Conservation (phyloP, 1,140 invertebrate genomes). For the Drosophila aff. region DNA sequence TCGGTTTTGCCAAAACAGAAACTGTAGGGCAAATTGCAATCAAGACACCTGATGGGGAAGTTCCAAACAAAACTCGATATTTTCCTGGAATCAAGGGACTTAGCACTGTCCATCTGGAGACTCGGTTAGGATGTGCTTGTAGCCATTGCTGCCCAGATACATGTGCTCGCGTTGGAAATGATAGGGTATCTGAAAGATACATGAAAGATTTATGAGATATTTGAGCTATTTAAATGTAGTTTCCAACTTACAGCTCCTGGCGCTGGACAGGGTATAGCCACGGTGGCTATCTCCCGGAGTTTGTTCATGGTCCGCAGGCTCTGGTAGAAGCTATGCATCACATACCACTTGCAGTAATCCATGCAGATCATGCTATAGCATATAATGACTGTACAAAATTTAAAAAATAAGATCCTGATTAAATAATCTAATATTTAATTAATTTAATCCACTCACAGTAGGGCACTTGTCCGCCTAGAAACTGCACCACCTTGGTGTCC, state of each 20-base stretch:
- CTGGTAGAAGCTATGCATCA: conserved; percentile 80
- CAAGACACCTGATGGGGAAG: conserved; percentile 41
- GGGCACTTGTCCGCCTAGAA: conserved; percentile 66
- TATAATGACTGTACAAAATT: conserved; percentile 61
- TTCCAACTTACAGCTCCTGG: conserved; percentile 70
- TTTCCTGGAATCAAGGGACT: neutral
- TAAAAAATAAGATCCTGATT: no score
- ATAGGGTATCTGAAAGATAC: conserved; percentile 66
- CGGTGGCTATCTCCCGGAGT: conserved; percentile 80
- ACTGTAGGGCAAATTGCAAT: conserved; percentile 25
- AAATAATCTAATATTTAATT: neutral
- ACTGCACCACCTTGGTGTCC: conserved; percentile 61
- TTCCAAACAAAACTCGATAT: conserved; percentile 5
- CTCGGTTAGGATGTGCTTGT: conserved; percentile 82
- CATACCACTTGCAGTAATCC: conserved; percentile 79
- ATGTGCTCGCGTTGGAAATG: conserved; percentile 82
- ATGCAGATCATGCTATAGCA: conserved; percentile 67
- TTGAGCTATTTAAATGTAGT: no score
- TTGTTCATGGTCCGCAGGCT: conserved; percentile 81
- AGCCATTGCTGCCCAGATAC: conserved; percentile 83
- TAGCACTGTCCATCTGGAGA: conserved; percentile 79
- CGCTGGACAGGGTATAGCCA: conserved; percentile 81
- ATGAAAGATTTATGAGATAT: neutral
- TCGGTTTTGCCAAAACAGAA: conserved; percentile 26
- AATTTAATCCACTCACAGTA: conserved; percentile 66